phyloP scores from a whole-genome alignment of 2,113 vertebrate genomes.

The Oreochromis spilurus region DNA sequence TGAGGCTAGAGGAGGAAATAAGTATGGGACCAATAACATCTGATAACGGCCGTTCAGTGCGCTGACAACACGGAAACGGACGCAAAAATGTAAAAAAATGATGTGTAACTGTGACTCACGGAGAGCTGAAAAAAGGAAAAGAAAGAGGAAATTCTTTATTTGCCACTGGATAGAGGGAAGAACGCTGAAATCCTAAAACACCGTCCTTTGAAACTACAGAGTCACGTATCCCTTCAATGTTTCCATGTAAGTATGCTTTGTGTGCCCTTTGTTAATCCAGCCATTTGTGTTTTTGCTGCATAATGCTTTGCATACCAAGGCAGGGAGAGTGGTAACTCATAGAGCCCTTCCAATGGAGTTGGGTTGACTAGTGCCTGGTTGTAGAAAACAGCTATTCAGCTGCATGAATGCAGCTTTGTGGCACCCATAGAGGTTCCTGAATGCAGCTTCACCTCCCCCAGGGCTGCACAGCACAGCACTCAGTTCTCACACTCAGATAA shows the following conservation, averaged over 20 bases:
- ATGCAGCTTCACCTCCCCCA: constrained; percentile 52
- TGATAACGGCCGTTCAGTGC: neutral
- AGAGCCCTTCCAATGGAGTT: constrained; percentile 52
- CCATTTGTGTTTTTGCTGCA: constrained; percentile 36
- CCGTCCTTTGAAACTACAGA: neutral
- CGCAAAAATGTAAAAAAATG: neutral
- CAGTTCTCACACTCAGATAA: constrained; percentile 54
- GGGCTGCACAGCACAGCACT: constrained; percentile 48
- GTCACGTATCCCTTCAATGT: neutral
- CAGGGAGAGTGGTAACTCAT: constrained; percentile 52
- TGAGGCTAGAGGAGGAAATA: fast-evolving
- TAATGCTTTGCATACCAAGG: constrained; percentile 58
- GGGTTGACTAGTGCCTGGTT: constrained; percentile 39
- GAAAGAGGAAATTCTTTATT: neutral
- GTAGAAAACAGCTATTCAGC: constrained; percentile 72
- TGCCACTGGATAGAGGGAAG: neutral
- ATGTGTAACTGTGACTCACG: neutral
- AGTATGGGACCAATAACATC: neutral
- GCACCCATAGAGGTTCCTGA: constrained; percentile 50
- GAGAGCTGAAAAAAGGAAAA: neutral
- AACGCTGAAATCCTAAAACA: neutral
- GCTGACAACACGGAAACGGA: neutral
- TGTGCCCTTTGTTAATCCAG: neutral
- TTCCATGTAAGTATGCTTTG: constrained; percentile 9
- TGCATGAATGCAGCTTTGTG: constrained; percentile 75